Evolutionary conservation across 2,888 invertebrate genomes (phyloP).

Genomic region (Pachydiplax longipennis): DNA sequence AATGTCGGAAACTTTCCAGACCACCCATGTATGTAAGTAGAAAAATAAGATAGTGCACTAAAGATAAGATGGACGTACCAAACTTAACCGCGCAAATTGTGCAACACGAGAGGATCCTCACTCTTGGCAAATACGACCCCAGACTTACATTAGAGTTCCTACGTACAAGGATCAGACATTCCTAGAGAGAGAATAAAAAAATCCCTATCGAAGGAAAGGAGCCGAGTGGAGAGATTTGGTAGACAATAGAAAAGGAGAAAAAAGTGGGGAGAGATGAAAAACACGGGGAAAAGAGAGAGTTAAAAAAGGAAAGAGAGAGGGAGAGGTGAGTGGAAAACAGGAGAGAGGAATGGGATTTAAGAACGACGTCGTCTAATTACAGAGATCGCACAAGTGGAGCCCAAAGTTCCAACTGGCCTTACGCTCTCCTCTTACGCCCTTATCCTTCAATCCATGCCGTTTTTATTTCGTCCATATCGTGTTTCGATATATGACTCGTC

Average conservation of each 20-base stretch:
- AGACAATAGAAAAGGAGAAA: not conserved
- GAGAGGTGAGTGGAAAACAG: not conserved
- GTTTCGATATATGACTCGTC: not conserved
- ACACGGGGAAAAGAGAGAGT: not conserved
- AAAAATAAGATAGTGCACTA: no score
- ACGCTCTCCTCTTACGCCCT: not conserved
- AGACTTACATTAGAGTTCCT: no score
- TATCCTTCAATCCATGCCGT: not conserved
- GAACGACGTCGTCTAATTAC: not conserved
- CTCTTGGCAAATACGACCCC: no score
- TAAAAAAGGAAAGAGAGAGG: not conserved
- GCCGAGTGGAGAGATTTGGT: not conserved
- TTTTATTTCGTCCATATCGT: not conserved
- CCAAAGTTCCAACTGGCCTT: not conserved
- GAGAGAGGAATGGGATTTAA: not conserved
- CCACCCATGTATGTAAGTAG: no score
- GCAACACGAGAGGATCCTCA: no score
- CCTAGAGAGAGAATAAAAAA: not conserved
- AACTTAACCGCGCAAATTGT: no score
- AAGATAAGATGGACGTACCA: no score
- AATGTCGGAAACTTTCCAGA: no score
- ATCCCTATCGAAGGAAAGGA: not conserved
- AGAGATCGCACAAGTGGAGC: not conserved
- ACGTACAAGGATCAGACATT: no score
- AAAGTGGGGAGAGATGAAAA: not conserved